Percentiles rank a stretch among this genome's conserved stretches.
Conservation (phyloP, 2,888 invertebrate genomes). For the Eudemis profundana region DNA sequence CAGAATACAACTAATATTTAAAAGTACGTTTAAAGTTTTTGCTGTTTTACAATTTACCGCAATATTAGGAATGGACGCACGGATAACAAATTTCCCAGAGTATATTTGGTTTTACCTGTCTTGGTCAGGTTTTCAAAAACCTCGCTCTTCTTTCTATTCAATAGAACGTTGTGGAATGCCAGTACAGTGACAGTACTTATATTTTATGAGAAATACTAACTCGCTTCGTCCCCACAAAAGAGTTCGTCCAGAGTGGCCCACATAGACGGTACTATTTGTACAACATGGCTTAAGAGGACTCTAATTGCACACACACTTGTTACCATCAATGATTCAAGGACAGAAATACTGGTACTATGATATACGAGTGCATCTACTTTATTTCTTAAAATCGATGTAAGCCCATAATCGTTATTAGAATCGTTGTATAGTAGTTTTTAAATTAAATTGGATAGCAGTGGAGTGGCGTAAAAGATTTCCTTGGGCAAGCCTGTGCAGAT, state of each 20-base stretch:
- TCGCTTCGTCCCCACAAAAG: constrained; percentile 61
- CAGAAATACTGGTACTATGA: neutral
- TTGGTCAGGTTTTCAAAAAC: neutral
- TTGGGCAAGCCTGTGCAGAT: no score
- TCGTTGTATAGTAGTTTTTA: no score
- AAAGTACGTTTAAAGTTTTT: no score
- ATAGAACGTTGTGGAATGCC: neutral
- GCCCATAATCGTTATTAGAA: no score
- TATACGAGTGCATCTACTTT: neutral
- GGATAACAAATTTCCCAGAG: neutral
- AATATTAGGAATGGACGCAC: neutral
- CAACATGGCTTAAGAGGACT: constrained; percentile 50
- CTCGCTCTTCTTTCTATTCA: neutral
- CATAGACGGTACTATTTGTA: constrained; percentile 66
- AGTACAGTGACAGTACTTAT: constrained; percentile 47
- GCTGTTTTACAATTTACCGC: no score
- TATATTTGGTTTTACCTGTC: neutral
- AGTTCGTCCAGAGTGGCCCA: constrained; percentile 64
- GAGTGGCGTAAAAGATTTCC: no score
- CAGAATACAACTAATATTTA: no score
- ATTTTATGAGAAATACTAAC: constrained; percentile 53
- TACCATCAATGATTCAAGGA: constrained; percentile 31
- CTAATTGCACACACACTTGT: constrained; percentile 33
- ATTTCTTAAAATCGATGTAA: neutral
- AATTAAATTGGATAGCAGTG: no score